A percentile compares a stretch with the other conserved stretches of the same genome.
phyloP scores from a whole-genome alignment of 2,113 vertebrate genomes.

The Ammospiza nelsoni region DNA sequence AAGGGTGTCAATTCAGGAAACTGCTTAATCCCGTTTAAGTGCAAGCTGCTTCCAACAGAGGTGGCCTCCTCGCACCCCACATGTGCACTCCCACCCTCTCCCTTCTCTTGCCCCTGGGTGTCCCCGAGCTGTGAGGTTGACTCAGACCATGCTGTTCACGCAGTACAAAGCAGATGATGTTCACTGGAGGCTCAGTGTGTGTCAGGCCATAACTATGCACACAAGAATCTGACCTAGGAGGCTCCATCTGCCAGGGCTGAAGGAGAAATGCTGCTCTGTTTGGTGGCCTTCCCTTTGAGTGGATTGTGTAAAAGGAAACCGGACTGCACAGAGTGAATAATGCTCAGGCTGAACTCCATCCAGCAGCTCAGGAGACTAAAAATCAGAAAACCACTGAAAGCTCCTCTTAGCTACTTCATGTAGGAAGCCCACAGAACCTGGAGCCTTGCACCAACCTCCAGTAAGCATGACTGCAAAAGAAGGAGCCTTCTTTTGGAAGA shows the following conservation, averaged over 20 bases:
- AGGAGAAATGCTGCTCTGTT: neutral
- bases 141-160: neutral
- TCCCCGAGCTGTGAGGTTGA: rapidly evolving
- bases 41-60: neutral
- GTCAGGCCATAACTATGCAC: neutral
- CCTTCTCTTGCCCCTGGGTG: neutral
- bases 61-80: neutral
- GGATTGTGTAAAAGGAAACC: neutral
- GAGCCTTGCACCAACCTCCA: neutral
- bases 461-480: neutral
- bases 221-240: neutral
- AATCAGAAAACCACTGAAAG: neutral
- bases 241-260: neutral
- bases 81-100: neutral
- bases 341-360: neutral
- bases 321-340: neutral
- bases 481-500: neutral
- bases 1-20: neutral
- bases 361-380: neutral
- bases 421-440: neutral
- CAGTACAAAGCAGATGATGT: neutral
- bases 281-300: neutral
- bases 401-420: neutral
- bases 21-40: neutral
- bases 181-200: neutral